Percentiles rank a stretch among this genome's conserved stretches.
Evolutionary conservation across 1,140 invertebrate species (phyloP).

Genomic region (Papilio machaon): DNA sequence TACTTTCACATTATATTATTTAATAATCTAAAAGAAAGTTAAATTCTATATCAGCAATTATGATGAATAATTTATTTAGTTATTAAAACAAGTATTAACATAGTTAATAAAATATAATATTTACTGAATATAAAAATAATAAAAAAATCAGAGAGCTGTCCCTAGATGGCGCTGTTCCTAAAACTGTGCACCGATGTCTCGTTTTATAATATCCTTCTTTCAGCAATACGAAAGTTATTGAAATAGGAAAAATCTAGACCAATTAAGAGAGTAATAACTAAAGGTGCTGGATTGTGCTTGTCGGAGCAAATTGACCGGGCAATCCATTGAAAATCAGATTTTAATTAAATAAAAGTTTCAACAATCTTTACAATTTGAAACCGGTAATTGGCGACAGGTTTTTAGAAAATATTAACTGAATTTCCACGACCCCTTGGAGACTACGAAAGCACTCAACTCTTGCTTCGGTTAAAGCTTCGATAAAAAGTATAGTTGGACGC

Average conservation of each 20-base stretch:
- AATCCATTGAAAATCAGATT: conserved; percentile 32
- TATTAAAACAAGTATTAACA: no score
- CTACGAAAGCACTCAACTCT: conserved; percentile 31
- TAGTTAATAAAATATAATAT: no score
- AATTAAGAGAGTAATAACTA: conserved; percentile 34
- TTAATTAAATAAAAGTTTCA: conserved; percentile 41
- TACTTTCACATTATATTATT: no score
- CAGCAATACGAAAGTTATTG: conserved; percentile 14
- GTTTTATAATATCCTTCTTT: not conserved
- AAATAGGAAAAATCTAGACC: conserved; percentile 35
- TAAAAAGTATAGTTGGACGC: conserved; percentile 14
- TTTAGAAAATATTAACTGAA: conserved; percentile 36
- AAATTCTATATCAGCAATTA: no score
- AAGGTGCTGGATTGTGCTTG: conserved; percentile 23
- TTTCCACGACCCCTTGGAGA: conserved; percentile 35
- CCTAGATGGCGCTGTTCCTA: conserved; percentile 18
- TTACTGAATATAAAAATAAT: no score
- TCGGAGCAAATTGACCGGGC: conserved; percentile 29
- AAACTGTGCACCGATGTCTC: not conserved
- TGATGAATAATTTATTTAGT: no score
- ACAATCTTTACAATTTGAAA: conserved; percentile 40
- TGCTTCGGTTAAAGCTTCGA: not conserved
- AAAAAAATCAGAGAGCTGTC: not conserved
- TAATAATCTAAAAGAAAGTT: no score
- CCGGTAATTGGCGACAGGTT: conserved; percentile 49